Base-by-base conservation (phyloP, 2,113 vertebrate genomes). In the Mionectes macconnelli region DNA sequence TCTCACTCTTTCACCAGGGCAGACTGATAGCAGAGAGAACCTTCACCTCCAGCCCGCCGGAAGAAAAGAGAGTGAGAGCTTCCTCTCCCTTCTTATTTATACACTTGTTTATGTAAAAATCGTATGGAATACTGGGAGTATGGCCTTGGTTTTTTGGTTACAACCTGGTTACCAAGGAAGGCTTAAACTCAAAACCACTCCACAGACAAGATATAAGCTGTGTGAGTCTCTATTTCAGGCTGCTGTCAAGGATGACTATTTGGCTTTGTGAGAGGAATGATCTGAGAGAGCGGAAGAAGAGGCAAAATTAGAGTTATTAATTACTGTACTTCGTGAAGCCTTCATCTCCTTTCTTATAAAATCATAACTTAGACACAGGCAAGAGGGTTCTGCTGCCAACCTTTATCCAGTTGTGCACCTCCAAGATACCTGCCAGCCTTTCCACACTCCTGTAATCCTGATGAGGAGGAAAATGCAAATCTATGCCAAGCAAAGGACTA, bases 201-300 rank as follows among this genome's bases (percentile, higher is more conserved):
- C n/a, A n/a, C n/a, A n/a, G 90, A 82, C 68, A 96, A 93, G 90
- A 93, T 76, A 86, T 5, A 95, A 90, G 76, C 21, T 45, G 42
- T 39, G 33, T 75, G 62, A 83, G 50, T 47, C 87, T 87, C 49
- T 82, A 44, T 79, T 95, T 97, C 74, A 80, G 49, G 69, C 31
- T 82, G 23, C 57, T 94, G 87, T 87, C 74, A 92, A 80, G 62
- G 27, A 3, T 35, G 69, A 56, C 20, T 40, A 59, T 75, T 83
- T 95, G 77, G 42, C 30, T 89, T 93, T 53, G 16, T 31, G 23
- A 76, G 59, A 82, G 23, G 28, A 95, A 95, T 60, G 23, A 78
- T 53, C 76, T 84, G 64, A 77, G 24, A 85, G 4, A 27, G 24
- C 59, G n/a, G 30, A 70, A 73, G 40, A 87, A 53, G 49, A 24